Evolutionary conservation across 2,888 invertebrate genomes (phyloP), one percentile per base, ranked within the genome.

Genomic region (Teinopalpus imperialis): DNA sequence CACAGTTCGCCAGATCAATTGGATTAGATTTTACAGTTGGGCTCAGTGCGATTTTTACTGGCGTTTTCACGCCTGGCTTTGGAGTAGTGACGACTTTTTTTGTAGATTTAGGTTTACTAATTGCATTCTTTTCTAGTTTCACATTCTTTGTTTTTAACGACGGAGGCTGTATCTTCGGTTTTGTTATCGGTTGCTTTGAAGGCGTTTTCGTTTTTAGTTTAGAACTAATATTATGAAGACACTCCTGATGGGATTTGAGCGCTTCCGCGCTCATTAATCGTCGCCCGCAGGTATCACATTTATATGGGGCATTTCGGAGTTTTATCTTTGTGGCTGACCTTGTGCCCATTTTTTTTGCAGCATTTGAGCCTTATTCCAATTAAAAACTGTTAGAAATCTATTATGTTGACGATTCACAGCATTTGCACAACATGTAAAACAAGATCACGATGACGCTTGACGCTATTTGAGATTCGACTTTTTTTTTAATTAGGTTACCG

Each of bases 241-340:
- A 54, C 14, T 51, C 43, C 34, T 64, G 63, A 48, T 83, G 83
- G 0, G 69, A 52, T 10, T 60, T 64, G 6, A 79, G 44, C 0
- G 72, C 73, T 27, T 63, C 56, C 0, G 54, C 34, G 18, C 59
- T 74, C 1, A 62, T 53, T 35, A 81, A 67, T 49, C 65, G 66
- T 16, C 69, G 61, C 0, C 66, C 59, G 40, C 83, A 83, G 16
- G 65, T 37, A 12, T 74, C 65, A 26, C 83, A 83, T 53, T 69
- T 74, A 3, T 57, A 58, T 1, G 57, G 49, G 0, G 59, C 54
- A 7, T 62, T 69, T 23, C 68, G 63, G 1, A 62, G 55, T 52
- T 70, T 72, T 29, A 66, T 36, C 41, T 54, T 70, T 7, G 59
- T 61, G 12, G 73, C 61, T 35, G 66, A 52, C 55, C 72, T 76